Percentiles rank a stretch among this genome's conserved stretches.
phyloP scores from a whole-genome alignment of 2,888 invertebrate genomes.

The Tipula confusa region DNA sequence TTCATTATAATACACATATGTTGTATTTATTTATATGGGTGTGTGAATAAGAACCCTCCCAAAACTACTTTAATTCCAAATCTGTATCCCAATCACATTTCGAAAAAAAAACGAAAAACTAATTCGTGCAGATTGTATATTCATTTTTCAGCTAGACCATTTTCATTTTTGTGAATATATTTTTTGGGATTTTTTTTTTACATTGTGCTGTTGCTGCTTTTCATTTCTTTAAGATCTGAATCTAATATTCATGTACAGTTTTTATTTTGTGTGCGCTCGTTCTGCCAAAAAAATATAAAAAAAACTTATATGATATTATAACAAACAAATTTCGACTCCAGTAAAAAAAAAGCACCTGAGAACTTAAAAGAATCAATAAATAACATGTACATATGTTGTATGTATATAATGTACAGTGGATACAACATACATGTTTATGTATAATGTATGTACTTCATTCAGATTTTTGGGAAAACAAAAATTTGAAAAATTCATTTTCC shows the following conservation, averaged over 20 bases:
- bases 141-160: slow-evolving; percentile 12
- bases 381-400: not conserved
- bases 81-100: slow-evolving; percentile 20
- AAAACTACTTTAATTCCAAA: not conserved
- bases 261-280: not conserved
- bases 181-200: not conserved
- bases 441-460: not conserved
- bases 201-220: no score
- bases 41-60: not conserved
- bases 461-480: not conserved
- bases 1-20: not conserved
- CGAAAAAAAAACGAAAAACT: not conserved
- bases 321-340: not conserved
- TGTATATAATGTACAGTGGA: not conserved
- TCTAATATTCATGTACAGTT: slow-evolving; percentile 12
- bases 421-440: not conserved
- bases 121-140: slow-evolving; percentile 25
- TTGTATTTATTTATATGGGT: not conserved
- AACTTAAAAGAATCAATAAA: slow-evolving; percentile 16
- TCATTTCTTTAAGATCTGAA: slow-evolving; percentile 12
- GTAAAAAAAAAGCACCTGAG: not conserved
- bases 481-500: slow-evolving; percentile 20
- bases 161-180: not conserved
- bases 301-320: no score
- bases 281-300: not conserved